These are phyloP conservation scores for Disparrhopalites patrizii DNA, from an alignment of 2,888 invertebrate species.

Conservation along the genomic window DNA sequence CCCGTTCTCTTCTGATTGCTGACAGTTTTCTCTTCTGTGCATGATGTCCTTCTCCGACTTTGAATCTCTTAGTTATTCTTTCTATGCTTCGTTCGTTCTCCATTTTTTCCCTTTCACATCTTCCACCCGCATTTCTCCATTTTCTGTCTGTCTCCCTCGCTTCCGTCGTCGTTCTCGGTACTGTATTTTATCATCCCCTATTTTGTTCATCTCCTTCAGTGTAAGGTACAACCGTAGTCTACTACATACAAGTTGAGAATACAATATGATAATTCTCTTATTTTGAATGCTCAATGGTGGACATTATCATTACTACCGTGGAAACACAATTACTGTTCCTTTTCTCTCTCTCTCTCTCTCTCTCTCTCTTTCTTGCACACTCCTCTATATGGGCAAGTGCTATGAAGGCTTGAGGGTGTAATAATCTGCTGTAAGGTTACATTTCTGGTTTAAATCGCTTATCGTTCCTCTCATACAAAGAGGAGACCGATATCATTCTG, in stretches of 20 bases:
- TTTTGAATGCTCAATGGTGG: constrained; percentile 14
- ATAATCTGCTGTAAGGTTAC: constrained; percentile 4
- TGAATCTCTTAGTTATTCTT: too few species aligned
- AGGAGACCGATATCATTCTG: too few species aligned
- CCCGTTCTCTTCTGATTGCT: too few species aligned
- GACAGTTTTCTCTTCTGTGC: too few species aligned
- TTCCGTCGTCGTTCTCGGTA: too few species aligned
- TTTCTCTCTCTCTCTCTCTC: not conserved
- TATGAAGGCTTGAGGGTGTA: not conserved
- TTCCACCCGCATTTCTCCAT: not conserved
- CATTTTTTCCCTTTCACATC: constrained; percentile 10
- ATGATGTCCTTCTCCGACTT: too few species aligned
- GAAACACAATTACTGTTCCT: not conserved
- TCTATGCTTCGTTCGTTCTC: too few species aligned
- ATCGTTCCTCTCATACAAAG: too few species aligned
- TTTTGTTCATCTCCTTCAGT: too few species aligned
- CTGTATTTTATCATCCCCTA: too few species aligned
- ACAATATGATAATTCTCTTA: constrained; percentile 3
- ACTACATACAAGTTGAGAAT: constrained; percentile 14
- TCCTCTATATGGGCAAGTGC: constrained; percentile 2
- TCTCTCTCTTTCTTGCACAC: not conserved
- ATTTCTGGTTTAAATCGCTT: not conserved
- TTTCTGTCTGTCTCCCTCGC: not conserved
- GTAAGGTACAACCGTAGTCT: too few species aligned
- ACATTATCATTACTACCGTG: not conserved